Conservation (phyloP, 1,140 invertebrate species). For the Epicauta chinensis region DNA sequence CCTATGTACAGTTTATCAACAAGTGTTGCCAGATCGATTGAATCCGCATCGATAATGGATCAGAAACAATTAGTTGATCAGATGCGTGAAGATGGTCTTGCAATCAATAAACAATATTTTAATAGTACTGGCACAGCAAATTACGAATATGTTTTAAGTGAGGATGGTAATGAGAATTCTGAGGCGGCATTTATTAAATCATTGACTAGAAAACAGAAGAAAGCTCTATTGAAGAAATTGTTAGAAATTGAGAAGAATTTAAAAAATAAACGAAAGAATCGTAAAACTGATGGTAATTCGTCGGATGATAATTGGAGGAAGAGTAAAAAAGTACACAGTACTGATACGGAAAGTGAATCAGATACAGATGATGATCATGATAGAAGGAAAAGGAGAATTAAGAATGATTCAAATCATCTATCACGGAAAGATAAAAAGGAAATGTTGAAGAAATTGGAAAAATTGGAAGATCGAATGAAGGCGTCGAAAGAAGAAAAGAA, state of each 20-base stretch:
- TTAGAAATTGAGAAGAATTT: conserved; percentile 8
- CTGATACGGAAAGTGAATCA: conserved; percentile 13
- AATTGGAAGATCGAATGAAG: conserved; percentile 50
- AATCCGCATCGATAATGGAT: conserved; percentile 52
- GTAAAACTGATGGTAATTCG: background rate
- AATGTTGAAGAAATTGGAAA: conserved; percentile 57
- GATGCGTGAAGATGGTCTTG: conserved; percentile 88
- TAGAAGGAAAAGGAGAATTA: conserved; percentile 11
- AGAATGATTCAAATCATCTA: background rate
- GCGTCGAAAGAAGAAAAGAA: background rate
- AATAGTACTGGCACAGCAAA: conserved; percentile 39
- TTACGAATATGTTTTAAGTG: conserved; percentile 44
- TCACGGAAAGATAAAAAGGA: conserved; percentile 8
- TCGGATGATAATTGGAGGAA: conserved; percentile 1
- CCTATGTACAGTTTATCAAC: conserved; percentile 84
- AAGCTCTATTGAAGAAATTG: conserved; percentile 75
- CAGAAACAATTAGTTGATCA: conserved; percentile 75
- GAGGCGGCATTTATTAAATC: conserved; percentile 77
- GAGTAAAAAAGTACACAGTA: background rate
- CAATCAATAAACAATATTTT: conserved; percentile 70
- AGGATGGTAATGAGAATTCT: conserved; percentile 56
- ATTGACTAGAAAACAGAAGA: conserved; percentile 81
- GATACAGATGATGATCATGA: conserved; percentile 1
- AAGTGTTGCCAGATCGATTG: conserved; percentile 55
- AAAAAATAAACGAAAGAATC: background rate